Conservation (phyloP, 2,113 vertebrate species). For the Morphnarchus princeps region DNA sequence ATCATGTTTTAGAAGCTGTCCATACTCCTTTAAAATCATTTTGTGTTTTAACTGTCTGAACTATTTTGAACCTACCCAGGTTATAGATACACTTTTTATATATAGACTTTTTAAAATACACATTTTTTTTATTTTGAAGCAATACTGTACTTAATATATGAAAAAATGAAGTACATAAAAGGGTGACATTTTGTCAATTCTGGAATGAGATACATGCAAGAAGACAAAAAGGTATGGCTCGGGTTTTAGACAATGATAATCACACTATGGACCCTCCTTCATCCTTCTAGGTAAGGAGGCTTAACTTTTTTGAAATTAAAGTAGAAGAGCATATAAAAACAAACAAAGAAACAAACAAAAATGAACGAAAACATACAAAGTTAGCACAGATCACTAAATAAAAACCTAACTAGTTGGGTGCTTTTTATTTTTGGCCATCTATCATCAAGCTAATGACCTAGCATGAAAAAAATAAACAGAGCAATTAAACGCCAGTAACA, state of each 20-base stretch:
- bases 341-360: background rate
- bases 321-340: background rate
- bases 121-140: background rate
- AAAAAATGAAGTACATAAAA: background rate
- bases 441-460: background rate
- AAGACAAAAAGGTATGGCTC: background rate
- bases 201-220: background rate
- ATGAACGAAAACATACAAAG: accelerated
- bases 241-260: background rate
- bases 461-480: background rate
- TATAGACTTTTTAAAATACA: accelerated
- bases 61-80: background rate
- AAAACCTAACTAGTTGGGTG: background rate
- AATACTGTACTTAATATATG: background rate
- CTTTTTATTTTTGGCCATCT: background rate
- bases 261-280: background rate
- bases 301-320: background rate
- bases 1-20: background rate
- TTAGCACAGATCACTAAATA: background rate
- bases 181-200: background rate
- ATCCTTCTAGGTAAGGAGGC: background rate
- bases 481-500: background rate
- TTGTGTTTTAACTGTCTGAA: background rate
- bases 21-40: accelerated
- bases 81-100: accelerated